phyloP scores from a whole-genome alignment of 2,797 vertebrate genomes.

The Sebastolobus altivelis region DNA sequence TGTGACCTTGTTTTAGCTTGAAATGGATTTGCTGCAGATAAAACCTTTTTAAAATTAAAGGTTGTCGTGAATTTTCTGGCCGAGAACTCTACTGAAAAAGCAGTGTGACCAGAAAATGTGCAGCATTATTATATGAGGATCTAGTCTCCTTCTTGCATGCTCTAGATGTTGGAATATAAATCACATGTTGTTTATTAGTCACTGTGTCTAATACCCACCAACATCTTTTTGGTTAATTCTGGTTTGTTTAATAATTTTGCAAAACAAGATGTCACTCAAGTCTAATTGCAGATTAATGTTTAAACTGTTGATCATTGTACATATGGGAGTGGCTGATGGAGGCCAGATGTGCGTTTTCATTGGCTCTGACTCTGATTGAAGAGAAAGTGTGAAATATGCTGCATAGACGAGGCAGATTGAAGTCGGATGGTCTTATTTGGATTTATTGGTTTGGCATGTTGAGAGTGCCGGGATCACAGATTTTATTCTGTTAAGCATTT shows the following conservation, averaged over 20 bases:
- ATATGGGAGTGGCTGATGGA: constrained; percentile 58
- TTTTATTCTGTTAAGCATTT: not conserved
- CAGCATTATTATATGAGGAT: not conserved
- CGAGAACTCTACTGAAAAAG: not conserved
- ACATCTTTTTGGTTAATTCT: not conserved
- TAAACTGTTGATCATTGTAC: constrained; percentile 37
- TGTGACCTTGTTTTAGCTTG: constrained; percentile 5
- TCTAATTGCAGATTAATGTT: constrained; percentile 1
- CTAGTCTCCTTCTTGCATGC: not conserved
- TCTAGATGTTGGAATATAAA: not conserved
- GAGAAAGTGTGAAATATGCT: constrained; percentile 34
- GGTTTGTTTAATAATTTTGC: not conserved
- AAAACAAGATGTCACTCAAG: not conserved
- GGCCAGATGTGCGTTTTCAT: constrained; percentile 76
- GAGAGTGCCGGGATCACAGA: not conserved
- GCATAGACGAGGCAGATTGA: not conserved
- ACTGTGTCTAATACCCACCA: not conserved
- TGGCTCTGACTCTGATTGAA: constrained; percentile 28
- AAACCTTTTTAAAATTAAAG: not conserved
- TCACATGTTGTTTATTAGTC: not conserved
- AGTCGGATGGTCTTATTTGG: constrained; percentile 19
- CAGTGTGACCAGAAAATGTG: not conserved
- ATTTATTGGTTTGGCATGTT: constrained; percentile 25
- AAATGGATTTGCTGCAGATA: not conserved
- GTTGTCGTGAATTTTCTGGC: not conserved